Evolutionary conservation across 1,140 invertebrate genomes (phyloP).

Genomic region (Muscidifurax raptorellus): DNA sequence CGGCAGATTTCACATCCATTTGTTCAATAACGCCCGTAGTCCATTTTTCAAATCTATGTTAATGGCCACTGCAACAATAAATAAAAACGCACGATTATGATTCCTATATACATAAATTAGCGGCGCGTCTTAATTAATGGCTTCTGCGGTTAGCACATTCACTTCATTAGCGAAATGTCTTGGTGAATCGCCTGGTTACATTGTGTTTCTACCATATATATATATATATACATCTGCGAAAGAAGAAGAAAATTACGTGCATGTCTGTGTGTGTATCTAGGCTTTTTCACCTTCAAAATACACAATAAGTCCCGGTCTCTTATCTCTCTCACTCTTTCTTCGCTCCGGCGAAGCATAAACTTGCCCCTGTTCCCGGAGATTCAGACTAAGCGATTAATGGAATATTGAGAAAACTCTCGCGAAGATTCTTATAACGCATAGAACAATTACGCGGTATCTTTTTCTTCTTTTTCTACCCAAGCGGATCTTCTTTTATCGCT

Average conservation of each 20-base stretch:
- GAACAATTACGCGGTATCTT: conserved; percentile 20
- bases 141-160: conserved; percentile 2
- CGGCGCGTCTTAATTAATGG: neutral
- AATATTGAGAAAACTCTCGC: conserved; percentile 25
- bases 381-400: conserved; percentile 34
- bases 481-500: neutral
- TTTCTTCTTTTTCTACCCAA: conserved; percentile 1
- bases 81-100: neutral
- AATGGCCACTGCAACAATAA: neutral
- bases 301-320: conserved; percentile 20
- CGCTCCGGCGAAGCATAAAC: conserved; percentile 37
- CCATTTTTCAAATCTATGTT: neutral
- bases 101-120: neutral
- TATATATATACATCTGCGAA: neutral
- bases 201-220: neutral
- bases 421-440: conserved; percentile 25
- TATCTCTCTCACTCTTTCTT: conserved; percentile 19
- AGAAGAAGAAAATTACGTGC: neutral
- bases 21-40: neutral
- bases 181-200: conserved; percentile 1
- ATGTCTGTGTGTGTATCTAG: neutral
- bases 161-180: conserved; percentile 1
- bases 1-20: neutral
- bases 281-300: conserved; percentile 29
- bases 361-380: conserved; percentile 37